Conservation (phyloP, 2,113 vertebrate species). For the Sturnus vulgaris region DNA sequence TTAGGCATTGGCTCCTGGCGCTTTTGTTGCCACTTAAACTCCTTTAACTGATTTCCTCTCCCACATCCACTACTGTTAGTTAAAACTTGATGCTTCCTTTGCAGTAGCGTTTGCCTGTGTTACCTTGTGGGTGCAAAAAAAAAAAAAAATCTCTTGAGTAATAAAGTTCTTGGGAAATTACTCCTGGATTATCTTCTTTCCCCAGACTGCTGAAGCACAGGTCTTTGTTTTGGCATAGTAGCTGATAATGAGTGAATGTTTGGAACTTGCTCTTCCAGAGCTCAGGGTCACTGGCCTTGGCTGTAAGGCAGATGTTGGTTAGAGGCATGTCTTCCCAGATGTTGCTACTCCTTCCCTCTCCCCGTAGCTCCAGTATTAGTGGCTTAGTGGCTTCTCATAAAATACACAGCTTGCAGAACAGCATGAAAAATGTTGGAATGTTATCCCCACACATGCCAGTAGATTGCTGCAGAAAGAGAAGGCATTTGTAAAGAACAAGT, state of each 20-base stretch:
- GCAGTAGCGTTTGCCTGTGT: accelerated
- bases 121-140: not conserved
- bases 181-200: not conserved
- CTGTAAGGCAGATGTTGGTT: not conserved
- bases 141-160: not conserved
- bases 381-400: not conserved
- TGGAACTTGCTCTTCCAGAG: not conserved
- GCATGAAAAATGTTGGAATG: not conserved
- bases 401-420: not conserved
- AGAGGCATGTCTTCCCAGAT: not conserved
- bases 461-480: not conserved
- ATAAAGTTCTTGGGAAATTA: not conserved
- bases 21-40: not conserved
- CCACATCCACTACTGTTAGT: accelerated
- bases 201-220: not conserved
- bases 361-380: not conserved
- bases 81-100: not conserved
- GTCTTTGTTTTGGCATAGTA: not conserved
- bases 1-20: not conserved
- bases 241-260: not conserved
- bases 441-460: not conserved
- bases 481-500: not conserved
- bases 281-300: not conserved
- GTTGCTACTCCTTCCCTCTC: not conserved
- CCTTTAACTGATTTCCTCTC: not conserved